Percentiles rank a stretch among this genome's conserved stretches.
These are phyloP conservation scores for Nyctibius grandis DNA, from an alignment of 2,797 vertebrate species.

Conservation along the genomic window DNA sequence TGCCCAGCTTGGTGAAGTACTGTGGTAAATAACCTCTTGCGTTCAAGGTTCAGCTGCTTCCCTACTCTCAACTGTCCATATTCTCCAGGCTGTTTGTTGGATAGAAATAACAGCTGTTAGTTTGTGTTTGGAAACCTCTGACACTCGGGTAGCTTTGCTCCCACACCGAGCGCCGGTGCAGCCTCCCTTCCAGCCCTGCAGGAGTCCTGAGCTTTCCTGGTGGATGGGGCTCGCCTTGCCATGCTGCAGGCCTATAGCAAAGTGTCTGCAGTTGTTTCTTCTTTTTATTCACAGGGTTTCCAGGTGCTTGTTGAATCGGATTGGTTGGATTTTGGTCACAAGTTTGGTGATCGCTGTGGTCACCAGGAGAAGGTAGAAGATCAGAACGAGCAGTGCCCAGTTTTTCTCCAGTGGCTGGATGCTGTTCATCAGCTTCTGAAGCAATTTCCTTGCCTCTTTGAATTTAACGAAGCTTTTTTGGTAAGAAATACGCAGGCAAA, in stretches of 20 bases:
- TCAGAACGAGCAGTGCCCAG: conserved; percentile 95
- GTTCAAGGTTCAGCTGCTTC: neutral
- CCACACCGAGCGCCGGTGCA: neutral
- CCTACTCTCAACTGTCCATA: neutral
- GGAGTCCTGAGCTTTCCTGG: neutral
- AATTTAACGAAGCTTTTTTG: conserved; percentile 98
- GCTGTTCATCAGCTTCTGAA: conserved; percentile 96
- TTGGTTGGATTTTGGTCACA: conserved; percentile 97
- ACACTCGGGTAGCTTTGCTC: neutral
- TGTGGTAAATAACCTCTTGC: neutral
- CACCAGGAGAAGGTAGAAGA: conserved; percentile 95
- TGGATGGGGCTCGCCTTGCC: neutral
- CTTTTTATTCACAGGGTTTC: conserved; percentile 83
- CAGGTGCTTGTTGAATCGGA: conserved; percentile 96
- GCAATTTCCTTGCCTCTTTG: conserved; percentile 97
- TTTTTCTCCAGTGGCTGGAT: conserved; percentile 98
- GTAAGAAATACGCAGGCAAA: conserved; percentile 69
- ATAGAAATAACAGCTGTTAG: neutral
- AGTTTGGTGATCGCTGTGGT: conserved; percentile 97
- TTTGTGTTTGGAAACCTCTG: neutral
- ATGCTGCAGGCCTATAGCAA: neutral
- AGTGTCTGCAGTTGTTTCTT: neutral
- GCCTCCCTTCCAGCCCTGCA: neutral
- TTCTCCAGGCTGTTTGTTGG: neutral
- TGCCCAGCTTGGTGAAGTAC: neutral